phyloP scores from a whole-genome alignment of 2,888 invertebrate species.

The Scaptomyza flava region DNA sequence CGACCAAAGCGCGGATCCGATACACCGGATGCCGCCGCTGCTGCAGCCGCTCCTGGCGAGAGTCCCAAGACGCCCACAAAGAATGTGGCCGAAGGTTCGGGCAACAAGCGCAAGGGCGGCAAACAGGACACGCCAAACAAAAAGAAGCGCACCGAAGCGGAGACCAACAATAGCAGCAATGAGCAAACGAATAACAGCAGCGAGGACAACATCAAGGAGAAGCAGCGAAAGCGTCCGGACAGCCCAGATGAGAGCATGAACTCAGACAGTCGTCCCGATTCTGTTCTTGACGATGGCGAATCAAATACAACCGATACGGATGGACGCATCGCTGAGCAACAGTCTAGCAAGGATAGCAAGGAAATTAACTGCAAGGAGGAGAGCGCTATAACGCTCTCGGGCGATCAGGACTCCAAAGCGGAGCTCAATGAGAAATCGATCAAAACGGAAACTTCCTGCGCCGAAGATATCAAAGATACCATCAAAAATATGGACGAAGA shows the following conservation, averaged over 20 bases:
- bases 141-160: slow-evolving; percentile 85
- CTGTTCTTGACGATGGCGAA: slow-evolving; percentile 89
- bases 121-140: slow-evolving; percentile 86
- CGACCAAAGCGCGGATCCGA: slow-evolving; percentile 88
- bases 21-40: slow-evolving; percentile 85
- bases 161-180: slow-evolving; percentile 54
- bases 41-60: slow-evolving; percentile 80
- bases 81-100: slow-evolving; percentile 71
- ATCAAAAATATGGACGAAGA: slow-evolving; percentile 84
- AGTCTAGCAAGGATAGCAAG: slow-evolving; percentile 84
- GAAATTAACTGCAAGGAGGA: slow-evolving; percentile 81
- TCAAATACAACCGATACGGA: slow-evolving; percentile 84
- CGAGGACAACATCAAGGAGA: slow-evolving; percentile 84
- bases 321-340: slow-evolving; percentile 77
- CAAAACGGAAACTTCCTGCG: slow-evolving; percentile 60
- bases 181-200: slow-evolving; percentile 58
- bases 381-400: slow-evolving; percentile 53
- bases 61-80: slow-evolving; percentile 85
- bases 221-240: slow-evolving; percentile 85
- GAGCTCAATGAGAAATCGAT: slow-evolving; percentile 81
- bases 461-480: slow-evolving; percentile 77
- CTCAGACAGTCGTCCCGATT: slow-evolving; percentile 90
- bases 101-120: slow-evolving; percentile 83
- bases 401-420: slow-evolving; percentile 82
- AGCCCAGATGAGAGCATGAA: slow-evolving; percentile 94